Percentiles rank a stretch among this genome's conserved stretches.
These are phyloP conservation scores for Tethya wilhelma DNA, from an alignment of 37 sponge, comb jelly and placozoan genomes.

Conservation along the genomic window DNA sequence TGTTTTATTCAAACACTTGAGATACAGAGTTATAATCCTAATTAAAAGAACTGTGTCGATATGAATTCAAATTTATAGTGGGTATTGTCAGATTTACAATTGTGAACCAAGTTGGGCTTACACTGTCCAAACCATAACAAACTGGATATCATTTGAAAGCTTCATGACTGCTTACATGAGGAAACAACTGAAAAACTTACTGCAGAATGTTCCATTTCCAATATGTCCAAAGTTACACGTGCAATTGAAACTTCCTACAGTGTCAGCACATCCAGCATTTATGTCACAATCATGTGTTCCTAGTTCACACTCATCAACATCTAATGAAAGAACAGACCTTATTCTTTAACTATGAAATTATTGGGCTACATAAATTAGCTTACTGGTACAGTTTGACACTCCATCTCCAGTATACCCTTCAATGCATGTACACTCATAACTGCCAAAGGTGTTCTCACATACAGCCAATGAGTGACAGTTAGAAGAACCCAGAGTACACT, in stretches of 20 bases:
- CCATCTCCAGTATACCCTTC: constrained; percentile 41
- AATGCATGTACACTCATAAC: constrained; percentile 25
- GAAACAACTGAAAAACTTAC: no score
- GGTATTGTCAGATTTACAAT: no score
- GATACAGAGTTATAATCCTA: no score
- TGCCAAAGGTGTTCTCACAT: constrained; percentile 6
- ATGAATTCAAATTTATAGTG: no score
- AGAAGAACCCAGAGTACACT: background rate
- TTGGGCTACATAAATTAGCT: background rate
- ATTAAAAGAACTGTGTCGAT: no score
- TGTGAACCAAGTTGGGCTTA: no score
- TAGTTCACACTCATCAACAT: constrained; percentile 27
- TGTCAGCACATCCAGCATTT: constrained; percentile 10
- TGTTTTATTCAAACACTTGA: no score
- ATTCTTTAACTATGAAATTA: background rate
- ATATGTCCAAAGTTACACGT: constrained; percentile 19
- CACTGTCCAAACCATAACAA: no score
- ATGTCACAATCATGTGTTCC: constrained; percentile 6
- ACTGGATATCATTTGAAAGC: no score
- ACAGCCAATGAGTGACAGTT: background rate
- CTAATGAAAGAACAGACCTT: background rate
- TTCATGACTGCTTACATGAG: no score
- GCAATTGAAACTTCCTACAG: background rate
- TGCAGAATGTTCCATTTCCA: constrained; percentile 13
- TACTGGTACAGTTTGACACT: constrained; percentile 13